Conservation (phyloP, 2,113 vertebrate genomes). For the Trematocara stigmaticum region DNA sequence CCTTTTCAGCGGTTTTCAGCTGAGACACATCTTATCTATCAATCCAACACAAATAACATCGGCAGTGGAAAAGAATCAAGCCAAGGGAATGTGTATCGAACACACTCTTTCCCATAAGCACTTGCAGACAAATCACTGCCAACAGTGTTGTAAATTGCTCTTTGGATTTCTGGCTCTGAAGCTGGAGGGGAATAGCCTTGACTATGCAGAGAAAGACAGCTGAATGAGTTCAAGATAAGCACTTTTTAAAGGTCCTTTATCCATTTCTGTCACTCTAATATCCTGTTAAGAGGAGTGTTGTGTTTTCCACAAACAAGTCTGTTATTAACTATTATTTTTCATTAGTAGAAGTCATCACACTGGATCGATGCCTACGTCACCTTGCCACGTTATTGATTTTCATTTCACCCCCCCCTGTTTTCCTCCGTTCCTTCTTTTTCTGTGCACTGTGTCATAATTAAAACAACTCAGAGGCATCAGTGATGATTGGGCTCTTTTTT, state of each 20-base stretch:
- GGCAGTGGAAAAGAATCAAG: slow-evolving; percentile 8
- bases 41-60: slow-evolving; percentile 18
- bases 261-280: neutral
- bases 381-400: neutral
- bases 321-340: slow-evolving; percentile 14
- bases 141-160: neutral
- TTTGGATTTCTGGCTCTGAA: slow-evolving; percentile 5
- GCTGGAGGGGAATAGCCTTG: neutral
- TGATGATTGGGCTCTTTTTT: neutral
- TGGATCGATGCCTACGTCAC: neutral
- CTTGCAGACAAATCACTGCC: neutral
- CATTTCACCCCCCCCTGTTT: neutral
- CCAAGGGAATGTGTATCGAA: slow-evolving; percentile 8
- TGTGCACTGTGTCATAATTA: neutral
- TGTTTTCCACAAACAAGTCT: neutral
- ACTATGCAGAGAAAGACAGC: neutral
- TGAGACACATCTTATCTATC: slow-evolving; percentile 18
- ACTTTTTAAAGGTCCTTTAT: neutral
- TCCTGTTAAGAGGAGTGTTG: neutral
- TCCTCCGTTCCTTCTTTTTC: neutral
- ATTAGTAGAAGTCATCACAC: neutral
- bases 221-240: neutral
- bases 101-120: neutral
- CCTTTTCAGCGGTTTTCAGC: slow-evolving; percentile 28
- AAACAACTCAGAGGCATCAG: neutral